These are phyloP conservation scores for Drosophila nebulosa DNA, from an alignment of 1,140 invertebrate genomes.

Conservation along the genomic window DNA sequence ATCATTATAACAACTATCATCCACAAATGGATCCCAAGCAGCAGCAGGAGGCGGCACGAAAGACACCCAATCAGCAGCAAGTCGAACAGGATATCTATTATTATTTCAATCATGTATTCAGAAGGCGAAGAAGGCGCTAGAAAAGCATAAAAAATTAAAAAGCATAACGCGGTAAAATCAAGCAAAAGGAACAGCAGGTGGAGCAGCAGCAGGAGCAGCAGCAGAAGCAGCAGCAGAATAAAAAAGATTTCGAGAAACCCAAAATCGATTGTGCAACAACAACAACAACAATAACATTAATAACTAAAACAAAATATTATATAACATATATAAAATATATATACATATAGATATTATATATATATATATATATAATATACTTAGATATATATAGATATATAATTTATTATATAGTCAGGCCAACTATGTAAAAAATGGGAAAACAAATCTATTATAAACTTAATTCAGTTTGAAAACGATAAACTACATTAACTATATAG, in stretches of 20 bases:
- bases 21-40: conserved; percentile 66
- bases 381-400: conserved; percentile 19
- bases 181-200: not conserved
- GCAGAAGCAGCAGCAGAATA: not conserved
- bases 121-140: conserved; percentile 45
- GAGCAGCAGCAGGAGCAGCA: not conserved
- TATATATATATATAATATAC: conserved; percentile 45
- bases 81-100: conserved; percentile 75
- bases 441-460: conserved; percentile 46
- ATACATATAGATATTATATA: conserved; percentile 35
- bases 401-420: conserved; percentile 37
- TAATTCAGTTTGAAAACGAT: conserved; percentile 33
- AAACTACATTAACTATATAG: conserved; percentile 13
- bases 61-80: conserved; percentile 72
- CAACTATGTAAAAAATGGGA: conserved; percentile 45
- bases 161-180: not conserved
- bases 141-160: not conserved
- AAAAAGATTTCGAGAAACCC: not conserved
- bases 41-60: conserved; percentile 57
- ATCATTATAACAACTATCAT: conserved; percentile 71
- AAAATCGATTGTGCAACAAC: conserved; percentile 19
- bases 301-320: conserved; percentile 34
- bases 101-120: conserved; percentile 76
- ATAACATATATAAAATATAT: conserved; percentile 34
- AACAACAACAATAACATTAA: not conserved